Conservation (phyloP, 2,113 vertebrate species). For the Nesogale talazaci region DNA sequence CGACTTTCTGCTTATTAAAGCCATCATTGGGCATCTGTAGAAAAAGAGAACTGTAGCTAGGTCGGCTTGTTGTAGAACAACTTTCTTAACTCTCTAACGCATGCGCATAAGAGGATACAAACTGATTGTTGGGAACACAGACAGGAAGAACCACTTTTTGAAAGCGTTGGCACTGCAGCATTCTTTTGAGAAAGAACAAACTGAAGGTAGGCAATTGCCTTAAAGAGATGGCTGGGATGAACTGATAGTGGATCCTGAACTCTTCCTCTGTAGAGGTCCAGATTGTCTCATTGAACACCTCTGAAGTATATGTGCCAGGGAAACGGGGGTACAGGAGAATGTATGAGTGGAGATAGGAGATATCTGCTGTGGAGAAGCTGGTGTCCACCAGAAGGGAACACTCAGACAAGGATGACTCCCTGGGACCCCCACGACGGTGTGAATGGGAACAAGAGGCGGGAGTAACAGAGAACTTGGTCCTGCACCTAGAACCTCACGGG, state of each 20-base stretch:
- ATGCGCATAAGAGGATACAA: not conserved
- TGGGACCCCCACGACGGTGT: too few relatives aligned
- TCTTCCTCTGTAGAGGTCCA: slow-evolving; percentile 13
- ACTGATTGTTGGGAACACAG: slow-evolving; percentile 52
- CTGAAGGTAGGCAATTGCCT: slow-evolving; percentile 42
- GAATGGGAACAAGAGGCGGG: not conserved
- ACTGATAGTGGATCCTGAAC: slow-evolving; percentile 12
- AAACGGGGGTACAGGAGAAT: slow-evolving; percentile 27
- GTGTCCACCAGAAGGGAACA: not conserved
- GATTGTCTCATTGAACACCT: not conserved
- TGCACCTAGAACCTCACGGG: slow-evolving; percentile 30
- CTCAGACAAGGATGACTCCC: not conserved
- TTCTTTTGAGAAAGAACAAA: slow-evolving; percentile 54
- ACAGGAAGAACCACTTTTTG: slow-evolving; percentile 47
- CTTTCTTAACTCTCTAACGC: slow-evolving; percentile 20
- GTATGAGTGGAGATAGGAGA: slow-evolving; percentile 39
- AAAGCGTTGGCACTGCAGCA: slow-evolving; percentile 43
- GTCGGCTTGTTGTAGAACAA: slow-evolving; percentile 21
- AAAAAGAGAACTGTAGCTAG: not conserved
- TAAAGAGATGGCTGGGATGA: not conserved
- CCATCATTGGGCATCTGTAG: too few relatives aligned
- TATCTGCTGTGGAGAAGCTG: too few relatives aligned
- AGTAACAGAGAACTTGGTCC: slow-evolving; percentile 32
- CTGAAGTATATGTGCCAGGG: not conserved
- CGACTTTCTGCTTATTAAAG: not conserved